These are phyloP conservation scores for Dolichopus griseipennis DNA, from an alignment of 2,888 invertebrate species.

Conservation along the genomic window DNA sequence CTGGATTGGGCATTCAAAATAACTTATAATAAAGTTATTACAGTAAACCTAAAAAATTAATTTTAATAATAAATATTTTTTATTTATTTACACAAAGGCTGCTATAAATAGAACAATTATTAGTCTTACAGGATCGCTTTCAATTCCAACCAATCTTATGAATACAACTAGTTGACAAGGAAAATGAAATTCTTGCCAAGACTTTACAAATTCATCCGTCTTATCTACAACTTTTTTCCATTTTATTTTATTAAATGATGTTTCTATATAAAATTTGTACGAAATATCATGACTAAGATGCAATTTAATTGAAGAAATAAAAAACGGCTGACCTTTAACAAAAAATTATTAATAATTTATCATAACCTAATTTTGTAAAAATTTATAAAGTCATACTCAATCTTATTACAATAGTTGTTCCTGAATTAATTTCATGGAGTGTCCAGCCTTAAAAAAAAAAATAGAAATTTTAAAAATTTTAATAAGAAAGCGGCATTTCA, in stretches of 20 bases:
- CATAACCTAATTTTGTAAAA: not conserved
- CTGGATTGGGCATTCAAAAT: too few relatives aligned
- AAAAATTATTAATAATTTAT: not conserved
- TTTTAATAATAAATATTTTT: too few relatives aligned
- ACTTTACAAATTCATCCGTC: constrained; percentile 73
- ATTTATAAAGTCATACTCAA: constrained; percentile 50
- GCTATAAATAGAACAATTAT: too few relatives aligned
- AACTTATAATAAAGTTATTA: too few relatives aligned
- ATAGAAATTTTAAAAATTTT: not conserved
- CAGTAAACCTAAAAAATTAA: too few relatives aligned
- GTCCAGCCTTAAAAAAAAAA: too few relatives aligned
- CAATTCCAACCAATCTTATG: constrained; percentile 88
- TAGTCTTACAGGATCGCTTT: too few relatives aligned
- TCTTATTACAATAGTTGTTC: constrained; percentile 81
- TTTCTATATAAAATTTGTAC: constrained; percentile 94
- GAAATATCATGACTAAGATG: constrained; percentile 79
- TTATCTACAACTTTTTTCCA: constrained; percentile 89
- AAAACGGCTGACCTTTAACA: constrained; percentile 70
- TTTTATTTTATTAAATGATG: constrained; percentile 81
- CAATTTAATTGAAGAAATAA: constrained; percentile 80
- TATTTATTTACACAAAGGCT: too few relatives aligned
- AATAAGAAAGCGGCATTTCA: too few relatives aligned
- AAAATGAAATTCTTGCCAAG: constrained; percentile 91
- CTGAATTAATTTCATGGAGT: too few relatives aligned
- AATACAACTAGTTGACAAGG: constrained; percentile 79